Evolutionary conservation across 2,113 vertebrate genomes (phyloP), one percentile per base, ranked within the genome.

Genomic region (Tricholaema leucomelas): DNA sequence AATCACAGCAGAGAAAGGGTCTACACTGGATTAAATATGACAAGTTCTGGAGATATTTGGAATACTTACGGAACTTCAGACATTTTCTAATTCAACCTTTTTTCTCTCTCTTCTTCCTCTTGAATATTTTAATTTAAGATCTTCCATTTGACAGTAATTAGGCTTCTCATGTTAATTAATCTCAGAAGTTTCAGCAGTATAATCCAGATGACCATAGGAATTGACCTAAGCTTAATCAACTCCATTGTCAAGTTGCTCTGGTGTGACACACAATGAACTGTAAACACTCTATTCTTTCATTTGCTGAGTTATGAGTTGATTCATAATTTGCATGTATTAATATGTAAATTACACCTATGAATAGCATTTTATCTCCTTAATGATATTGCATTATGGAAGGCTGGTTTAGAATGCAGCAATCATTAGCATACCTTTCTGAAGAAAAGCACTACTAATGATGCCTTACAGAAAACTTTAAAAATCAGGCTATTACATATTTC

Each of bases 271-370:
- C 30, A 78, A 77, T 60, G 61, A 90, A 81, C 58, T 61, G 33
- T 46, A 83, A 94, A 90, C 31, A 72, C 40, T 27, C 19, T 12
- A 55, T 24, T 36, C 42, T 65, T 81, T 60, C 28, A 72, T 84
- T 77, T 87, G 60, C 60, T 58, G 31, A 54, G 18, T 72, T 74
- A 69, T 28, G 5, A 75, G 44, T 79, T 73, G 10, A 72, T 86
- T 92, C 15, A 78, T 55, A 55, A 86, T 87, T 91, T 90, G 30
- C 21, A 75, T 65, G 8, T 48, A 92, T 94, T 83, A 91, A 65
- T 87, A 92, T 91, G 88, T 54, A 94, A 95, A 90, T 86, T 36
- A 81, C 27, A 87, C 36, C 18, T 87, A 48, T 70, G 65, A 95
- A 63, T 23, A 89, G 35, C 23, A 80, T 75, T 92, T 80, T 76